phyloP scores from a whole-genome alignment of 2,113 vertebrate species.

The Steatornis caripensis region DNA sequence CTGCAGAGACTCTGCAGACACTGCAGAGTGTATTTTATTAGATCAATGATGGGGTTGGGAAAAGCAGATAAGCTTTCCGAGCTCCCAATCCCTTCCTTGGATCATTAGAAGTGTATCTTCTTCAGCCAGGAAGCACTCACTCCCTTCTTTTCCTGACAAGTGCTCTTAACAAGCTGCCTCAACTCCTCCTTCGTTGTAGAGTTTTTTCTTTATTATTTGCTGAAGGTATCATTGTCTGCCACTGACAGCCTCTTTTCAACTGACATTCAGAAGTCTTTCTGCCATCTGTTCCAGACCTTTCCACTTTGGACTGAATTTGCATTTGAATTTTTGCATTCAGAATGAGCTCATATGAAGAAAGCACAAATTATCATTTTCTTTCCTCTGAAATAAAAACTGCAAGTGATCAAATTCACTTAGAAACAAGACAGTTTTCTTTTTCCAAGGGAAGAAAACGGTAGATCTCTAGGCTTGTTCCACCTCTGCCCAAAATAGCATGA shows the following conservation, averaged over 20 bases:
- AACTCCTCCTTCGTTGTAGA: background rate
- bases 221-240: background rate
- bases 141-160: background rate
- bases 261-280: background rate
- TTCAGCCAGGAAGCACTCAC: background rate
- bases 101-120: background rate
- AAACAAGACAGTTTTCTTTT: background rate
- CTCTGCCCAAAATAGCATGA: background rate
- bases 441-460: background rate
- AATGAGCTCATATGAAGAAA: background rate
- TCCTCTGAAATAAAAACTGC: background rate
- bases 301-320: background rate
- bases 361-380: background rate
- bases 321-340: slow-evolving; percentile 2
- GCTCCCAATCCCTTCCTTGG: background rate
- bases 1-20: no score
- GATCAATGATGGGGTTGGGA: background rate
- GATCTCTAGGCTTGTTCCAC: background rate
- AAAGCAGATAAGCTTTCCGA: background rate
- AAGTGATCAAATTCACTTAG: background rate
- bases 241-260: slow-evolving; percentile 5
- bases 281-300: slow-evolving; percentile 43
- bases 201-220: background rate
- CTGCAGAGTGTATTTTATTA: background rate
- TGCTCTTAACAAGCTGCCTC: background rate